Evolutionary conservation across 2,113 vertebrate genomes (phyloP).

Genomic region (Struthio camelus): DNA sequence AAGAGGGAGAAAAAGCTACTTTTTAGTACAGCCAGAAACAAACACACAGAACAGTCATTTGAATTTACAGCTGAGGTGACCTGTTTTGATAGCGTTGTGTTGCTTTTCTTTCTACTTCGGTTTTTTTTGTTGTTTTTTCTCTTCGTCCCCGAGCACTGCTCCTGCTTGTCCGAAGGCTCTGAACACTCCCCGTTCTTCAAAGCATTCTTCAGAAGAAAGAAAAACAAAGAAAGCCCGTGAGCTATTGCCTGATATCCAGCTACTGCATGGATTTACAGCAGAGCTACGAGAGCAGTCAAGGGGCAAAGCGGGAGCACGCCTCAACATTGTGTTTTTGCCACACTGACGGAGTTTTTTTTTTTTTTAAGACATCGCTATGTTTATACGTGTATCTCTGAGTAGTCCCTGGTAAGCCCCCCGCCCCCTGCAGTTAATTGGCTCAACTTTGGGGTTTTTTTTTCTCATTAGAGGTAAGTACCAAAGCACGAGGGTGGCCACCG

Average conservation of each 20-base stretch:
- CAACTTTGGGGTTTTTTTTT: too few species aligned
- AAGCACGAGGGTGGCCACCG: too few species aligned
- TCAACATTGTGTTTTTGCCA: too few species aligned
- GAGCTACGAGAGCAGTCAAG: not conserved
- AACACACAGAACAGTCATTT: accelerated
- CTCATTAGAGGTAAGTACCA: too few species aligned
- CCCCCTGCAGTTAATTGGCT: too few species aligned
- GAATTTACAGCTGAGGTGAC: not conserved
- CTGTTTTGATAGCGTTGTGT: conserved; percentile 68
- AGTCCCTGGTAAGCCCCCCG: too few species aligned
- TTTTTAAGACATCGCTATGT: too few species aligned
- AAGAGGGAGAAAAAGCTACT: not conserved
- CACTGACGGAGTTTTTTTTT: too few species aligned
- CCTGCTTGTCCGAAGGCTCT: conserved; percentile 72
- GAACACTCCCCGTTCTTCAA: conserved; percentile 86
- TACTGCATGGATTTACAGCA: too few species aligned
- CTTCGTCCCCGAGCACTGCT: conserved; percentile 76
- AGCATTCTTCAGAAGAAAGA: conserved; percentile 76
- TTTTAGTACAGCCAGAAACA: accelerated
- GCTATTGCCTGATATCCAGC: too few species aligned
- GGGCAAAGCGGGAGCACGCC: not conserved
- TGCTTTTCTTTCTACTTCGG: conserved; percentile 83
- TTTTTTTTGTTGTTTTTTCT: conserved; percentile 88
- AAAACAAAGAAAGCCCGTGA: not conserved
- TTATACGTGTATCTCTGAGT: too few species aligned